Evolutionary conservation across 2,113 vertebrate genomes (phyloP), one percentile per base, ranked within the genome.

Genomic region (Phrynocephalus versicolor): DNA sequence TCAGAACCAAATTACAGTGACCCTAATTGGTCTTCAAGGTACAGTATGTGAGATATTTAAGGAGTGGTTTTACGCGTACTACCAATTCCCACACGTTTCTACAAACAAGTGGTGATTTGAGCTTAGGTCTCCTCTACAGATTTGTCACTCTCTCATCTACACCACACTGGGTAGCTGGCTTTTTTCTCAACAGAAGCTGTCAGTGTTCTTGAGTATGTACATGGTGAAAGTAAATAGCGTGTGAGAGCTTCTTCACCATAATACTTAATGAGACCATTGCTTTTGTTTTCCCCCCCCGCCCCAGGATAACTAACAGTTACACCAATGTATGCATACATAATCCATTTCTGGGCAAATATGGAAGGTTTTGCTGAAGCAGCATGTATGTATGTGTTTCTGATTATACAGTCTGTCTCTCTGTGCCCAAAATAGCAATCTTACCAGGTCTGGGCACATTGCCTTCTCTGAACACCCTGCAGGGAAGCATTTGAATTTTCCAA

Each of bases 311-410:
- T 37, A 6, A 79, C 41, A 0, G 33, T 81, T 30, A 1, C 4
- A 13, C 16, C 75, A 82, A 79, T 58, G 6, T 60, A 83, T 15
- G 6, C 27, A 4, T 51, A 12, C 27, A 10, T 33, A 77, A 64
- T 2, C 35, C 37, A 65, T 69, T 88, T 88, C 71, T 55, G 16
- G 0, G 12, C 45, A 84, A 72, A 30, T 69, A 85, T 81, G 77
- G 33, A 92, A 83, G 89, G 88, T 45, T 88, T 51, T 85, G 88
- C 35, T 85, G 37, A 2, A 62, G 78, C 57, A 1, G 76, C 0
- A 2, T 15, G 4, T 0, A 1, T 82, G 79, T 27, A 65, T 81
- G 5, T 18, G 9, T 35, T 16, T 83, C n/a, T 12, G 60, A 84
- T 90, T 76, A 6, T 82, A 1, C 21, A 2, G 0, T 0, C 45